Evolutionary conservation across 2,888 invertebrate species (phyloP).

Genomic region (Corythucha ciliata): DNA sequence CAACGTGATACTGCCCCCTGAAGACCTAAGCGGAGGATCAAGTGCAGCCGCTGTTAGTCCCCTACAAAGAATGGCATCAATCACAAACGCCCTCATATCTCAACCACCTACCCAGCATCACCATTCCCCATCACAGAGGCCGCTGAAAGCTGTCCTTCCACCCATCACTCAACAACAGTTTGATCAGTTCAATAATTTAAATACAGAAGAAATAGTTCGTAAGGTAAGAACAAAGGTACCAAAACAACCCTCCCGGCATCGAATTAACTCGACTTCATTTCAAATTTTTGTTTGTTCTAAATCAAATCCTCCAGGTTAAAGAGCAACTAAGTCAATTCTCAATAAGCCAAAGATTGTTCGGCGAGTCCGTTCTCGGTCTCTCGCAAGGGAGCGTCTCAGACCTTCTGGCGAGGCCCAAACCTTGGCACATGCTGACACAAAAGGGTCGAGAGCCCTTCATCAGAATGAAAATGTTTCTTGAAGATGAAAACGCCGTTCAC

Average conservation of each 20-base stretch:
- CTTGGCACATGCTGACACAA: constrained; percentile 95
- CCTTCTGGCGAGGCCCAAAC: constrained; percentile 90
- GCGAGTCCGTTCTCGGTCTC: constrained; percentile 92
- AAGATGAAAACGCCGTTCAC: constrained; percentile 91
- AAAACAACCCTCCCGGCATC: no score
- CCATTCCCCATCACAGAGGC: constrained; percentile 73
- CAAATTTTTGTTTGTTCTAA: no score
- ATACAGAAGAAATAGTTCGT: constrained; percentile 96
- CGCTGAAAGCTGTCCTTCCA: constrained; percentile 90
- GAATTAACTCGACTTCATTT: no score
- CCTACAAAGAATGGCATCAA: constrained; percentile 93
- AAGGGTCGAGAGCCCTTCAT: constrained; percentile 96
- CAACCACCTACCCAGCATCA: constrained; percentile 76
- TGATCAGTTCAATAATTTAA: constrained; percentile 93
- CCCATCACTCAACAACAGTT: constrained; percentile 99
- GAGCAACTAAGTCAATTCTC: constrained; percentile 91
- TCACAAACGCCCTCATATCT: constrained; percentile 91
- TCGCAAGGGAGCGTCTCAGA: constrained; percentile 98
- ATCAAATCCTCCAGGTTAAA: no score
- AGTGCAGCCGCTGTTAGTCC: constrained; percentile 78
- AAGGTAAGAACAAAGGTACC: constrained; percentile 46
- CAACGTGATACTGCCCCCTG: constrained; percentile 76
- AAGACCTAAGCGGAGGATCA: constrained; percentile 57
- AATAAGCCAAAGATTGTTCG: constrained; percentile 95
- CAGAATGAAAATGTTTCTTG: constrained; percentile 95